These are phyloP conservation scores for Glyphotaelius pellucidus DNA, from an alignment of 2,888 invertebrate genomes.

Conservation along the genomic window DNA sequence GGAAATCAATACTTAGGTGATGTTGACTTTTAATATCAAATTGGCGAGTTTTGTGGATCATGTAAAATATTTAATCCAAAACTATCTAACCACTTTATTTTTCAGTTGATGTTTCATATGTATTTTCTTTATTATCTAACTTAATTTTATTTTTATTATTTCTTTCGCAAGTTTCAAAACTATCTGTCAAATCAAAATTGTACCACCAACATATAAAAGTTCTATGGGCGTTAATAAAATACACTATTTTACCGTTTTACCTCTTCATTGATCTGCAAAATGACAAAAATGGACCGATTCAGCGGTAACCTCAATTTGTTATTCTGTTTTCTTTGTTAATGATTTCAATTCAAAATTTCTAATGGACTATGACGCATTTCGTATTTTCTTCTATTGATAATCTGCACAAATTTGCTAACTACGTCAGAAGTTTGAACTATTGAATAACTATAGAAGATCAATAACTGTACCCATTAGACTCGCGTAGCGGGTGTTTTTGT, in stretches of 20 bases:
- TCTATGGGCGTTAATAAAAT: too few relatives aligned
- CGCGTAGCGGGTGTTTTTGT: neutral
- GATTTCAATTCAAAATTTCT: neutral
- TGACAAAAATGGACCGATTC: neutral
- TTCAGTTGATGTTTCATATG: too few relatives aligned
- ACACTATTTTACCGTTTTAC: neutral
- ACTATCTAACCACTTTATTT: too few relatives aligned
- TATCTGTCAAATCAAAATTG: too few relatives aligned
- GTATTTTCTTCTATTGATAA: neutral
- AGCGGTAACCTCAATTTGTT: neutral
- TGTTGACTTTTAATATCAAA: too few relatives aligned
- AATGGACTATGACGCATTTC: neutral
- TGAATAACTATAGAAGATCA: neutral
- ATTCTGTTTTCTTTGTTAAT: neutral
- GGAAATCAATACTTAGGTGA: too few relatives aligned
- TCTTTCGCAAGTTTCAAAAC: too few relatives aligned
- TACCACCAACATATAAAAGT: too few relatives aligned
- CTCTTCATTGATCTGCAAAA: neutral
- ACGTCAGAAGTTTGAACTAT: neutral
- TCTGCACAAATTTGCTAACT: neutral
- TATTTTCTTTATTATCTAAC: too few relatives aligned
- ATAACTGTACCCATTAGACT: neutral
- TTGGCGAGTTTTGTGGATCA: too few relatives aligned
- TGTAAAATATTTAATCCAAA: too few relatives aligned
- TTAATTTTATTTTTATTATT: too few relatives aligned